These are phyloP conservation scores for Danaus plexippus DNA, from an alignment of 1,140 invertebrate species.

Conservation along the genomic window DNA sequence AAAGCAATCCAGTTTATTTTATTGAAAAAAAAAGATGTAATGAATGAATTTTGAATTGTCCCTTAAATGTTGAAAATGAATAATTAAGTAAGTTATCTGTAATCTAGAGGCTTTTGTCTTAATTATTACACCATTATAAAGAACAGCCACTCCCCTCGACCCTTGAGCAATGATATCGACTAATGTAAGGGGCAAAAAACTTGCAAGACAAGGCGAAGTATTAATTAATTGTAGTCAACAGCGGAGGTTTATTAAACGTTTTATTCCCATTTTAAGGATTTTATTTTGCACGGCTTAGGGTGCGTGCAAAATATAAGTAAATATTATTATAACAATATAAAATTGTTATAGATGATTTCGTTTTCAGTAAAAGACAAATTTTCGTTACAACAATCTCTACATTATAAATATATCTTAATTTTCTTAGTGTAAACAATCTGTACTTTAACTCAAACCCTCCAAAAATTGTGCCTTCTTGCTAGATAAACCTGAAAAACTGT, in stretches of 20 bases:
- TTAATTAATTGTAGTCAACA: constrained; percentile 62
- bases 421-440: too few relatives aligned
- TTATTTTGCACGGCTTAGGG: constrained; percentile 19
- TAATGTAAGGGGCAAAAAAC: constrained; percentile 53
- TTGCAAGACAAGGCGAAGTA: constrained; percentile 58
- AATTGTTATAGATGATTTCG: not conserved
- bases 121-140: constrained; percentile 65
- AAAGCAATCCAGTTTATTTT: constrained; percentile 11
- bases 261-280: constrained; percentile 60
- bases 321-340: constrained; percentile 1
- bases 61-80: constrained; percentile 51
- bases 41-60: constrained; percentile 44
- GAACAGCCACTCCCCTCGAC: constrained; percentile 39
- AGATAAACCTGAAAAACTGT: too few relatives aligned
- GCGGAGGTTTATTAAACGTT: constrained; percentile 54
- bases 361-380: too few relatives aligned
- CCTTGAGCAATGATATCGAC: constrained; percentile 45
- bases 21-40: constrained; percentile 12
- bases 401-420: too few relatives aligned
- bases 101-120: constrained; percentile 53
- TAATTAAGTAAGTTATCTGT: constrained; percentile 49
- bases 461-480: too few relatives aligned
- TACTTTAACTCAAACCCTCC: too few relatives aligned
- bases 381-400: too few relatives aligned
- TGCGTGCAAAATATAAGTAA: not conserved